These are phyloP conservation scores for Nestor notabilis DNA, from an alignment of 2,113 vertebrate species.

Conservation along the genomic window DNA sequence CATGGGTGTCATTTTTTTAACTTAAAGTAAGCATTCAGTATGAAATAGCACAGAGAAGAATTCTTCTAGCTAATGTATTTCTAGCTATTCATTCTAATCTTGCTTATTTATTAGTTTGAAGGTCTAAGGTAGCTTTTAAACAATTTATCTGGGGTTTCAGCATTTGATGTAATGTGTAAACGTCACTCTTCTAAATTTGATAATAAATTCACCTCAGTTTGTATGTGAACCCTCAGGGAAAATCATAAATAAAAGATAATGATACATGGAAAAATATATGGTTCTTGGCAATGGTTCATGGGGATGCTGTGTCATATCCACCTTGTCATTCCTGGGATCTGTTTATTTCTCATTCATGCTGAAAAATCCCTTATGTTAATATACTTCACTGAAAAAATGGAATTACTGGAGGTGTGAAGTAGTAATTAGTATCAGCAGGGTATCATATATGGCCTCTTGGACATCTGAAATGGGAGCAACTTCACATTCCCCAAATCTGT, in stretches of 20 bases:
- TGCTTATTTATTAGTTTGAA: constrained; percentile 11
- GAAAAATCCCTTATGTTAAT: not conserved
- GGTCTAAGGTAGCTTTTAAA: not conserved
- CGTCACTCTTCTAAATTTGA: constrained; percentile 1
- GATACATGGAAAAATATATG: not conserved
- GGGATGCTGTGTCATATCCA: not conserved
- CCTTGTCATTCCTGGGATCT: not conserved
- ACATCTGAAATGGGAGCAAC: not conserved
- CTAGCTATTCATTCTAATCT: constrained; percentile 9
- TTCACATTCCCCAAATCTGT: not conserved
- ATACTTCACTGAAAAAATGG: not conserved
- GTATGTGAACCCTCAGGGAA: not conserved
- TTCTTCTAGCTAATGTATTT: not conserved
- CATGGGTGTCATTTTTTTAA: not conserved
- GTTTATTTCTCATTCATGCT: not conserved
- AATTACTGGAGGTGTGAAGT: not conserved
- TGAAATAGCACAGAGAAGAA: not conserved
- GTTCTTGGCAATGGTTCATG: not conserved
- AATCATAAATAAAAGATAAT: not conserved
- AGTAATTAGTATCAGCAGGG: not conserved
- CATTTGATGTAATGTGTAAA: not conserved
- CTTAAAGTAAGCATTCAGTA: not conserved
- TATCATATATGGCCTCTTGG: not conserved
- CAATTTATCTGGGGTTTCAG: not conserved
- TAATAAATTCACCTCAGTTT: not conserved